Conservation (phyloP, 2,888 invertebrate genomes). For the Lamellibrachia satsuma region DNA sequence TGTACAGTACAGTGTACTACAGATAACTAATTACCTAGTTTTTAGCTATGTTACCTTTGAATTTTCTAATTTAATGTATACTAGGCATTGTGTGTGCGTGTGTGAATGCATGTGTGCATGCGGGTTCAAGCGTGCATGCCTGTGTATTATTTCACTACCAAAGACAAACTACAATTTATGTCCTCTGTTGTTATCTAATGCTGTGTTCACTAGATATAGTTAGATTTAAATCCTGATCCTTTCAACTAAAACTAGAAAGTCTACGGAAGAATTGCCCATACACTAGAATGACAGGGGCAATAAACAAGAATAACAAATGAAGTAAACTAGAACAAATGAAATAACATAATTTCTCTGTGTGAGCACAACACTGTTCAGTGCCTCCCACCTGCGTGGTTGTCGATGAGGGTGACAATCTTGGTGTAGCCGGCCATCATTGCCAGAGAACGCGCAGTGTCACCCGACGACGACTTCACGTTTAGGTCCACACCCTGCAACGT, state of each 20-base stretch:
- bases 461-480: conserved; percentile 56
- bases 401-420: conserved; percentile 64
- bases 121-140: background rate
- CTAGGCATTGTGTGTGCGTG: background rate
- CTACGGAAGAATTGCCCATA: too few relatives aligned
- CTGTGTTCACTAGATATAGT: too few relatives aligned
- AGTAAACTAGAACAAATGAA: background rate
- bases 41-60: background rate
- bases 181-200: too few relatives aligned
- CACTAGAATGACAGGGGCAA: too few relatives aligned
- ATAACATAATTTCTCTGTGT: background rate
- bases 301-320: background rate
- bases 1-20: background rate
- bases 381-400: conserved; percentile 49
- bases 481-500: conserved; percentile 59
- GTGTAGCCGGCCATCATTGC: conserved; percentile 62
- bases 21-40: background rate
- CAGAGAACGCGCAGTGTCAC: conserved; percentile 63
- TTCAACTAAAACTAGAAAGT: too few relatives aligned
- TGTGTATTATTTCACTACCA: background rate
- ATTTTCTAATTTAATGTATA: background rate
- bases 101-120: background rate
- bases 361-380: background rate
- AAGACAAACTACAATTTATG: too few relatives aligned
- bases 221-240: too few relatives aligned